Base-by-base conservation (phyloP, 2,113 vertebrate genomes). In the Ammodytes dubius region DNA sequence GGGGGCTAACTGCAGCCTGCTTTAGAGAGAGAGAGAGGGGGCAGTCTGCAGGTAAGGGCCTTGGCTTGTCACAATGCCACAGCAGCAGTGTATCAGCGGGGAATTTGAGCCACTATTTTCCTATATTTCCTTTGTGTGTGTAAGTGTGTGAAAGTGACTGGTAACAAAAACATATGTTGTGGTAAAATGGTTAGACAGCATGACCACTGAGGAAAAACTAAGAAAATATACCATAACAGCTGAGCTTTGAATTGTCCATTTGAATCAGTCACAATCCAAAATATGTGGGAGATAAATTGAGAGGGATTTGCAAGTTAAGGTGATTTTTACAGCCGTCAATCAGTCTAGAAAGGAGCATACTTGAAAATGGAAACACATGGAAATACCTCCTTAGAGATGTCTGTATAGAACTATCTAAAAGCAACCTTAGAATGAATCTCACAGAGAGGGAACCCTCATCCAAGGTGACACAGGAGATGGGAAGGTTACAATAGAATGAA, bases 281-380 rank as follows among this genome's bases (percentile, higher is more conserved):
- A 84, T 68, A 74, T 81, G 12, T 37, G 35, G 39, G 49, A 64
- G 64, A 75, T 43, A 68, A 79, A 86, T 87, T 27, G 77, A 74
- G 63, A 80, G 1, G 9, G 84, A 81, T 75, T 75, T 49, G 68
- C 74, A 86, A 27, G 68, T 72, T 73, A 46, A 50, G 50, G 70
- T 52, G 74, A 82, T 81, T 68, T 80, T 57, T 49, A 60, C 53
- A 46, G 60, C 70, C 46, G 45, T 88, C 88, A 89, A 60, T 87
- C 84, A 87, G 66, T 68, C 73, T 88, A 35, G 27, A 78, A 75
- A 84, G 77, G 60, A 75, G 71, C 37, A 37, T 47, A 43, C 8
- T 49, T 19, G 75, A 58, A 54, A 19, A 11, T 42, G 53, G 82
- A 27, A 27, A 52, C 53, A 66, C 50, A 39, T 49, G 50, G 54